phyloP scores from a whole-genome alignment of 2,113 vertebrate species.

The Rousettus leschenaultii region DNA sequence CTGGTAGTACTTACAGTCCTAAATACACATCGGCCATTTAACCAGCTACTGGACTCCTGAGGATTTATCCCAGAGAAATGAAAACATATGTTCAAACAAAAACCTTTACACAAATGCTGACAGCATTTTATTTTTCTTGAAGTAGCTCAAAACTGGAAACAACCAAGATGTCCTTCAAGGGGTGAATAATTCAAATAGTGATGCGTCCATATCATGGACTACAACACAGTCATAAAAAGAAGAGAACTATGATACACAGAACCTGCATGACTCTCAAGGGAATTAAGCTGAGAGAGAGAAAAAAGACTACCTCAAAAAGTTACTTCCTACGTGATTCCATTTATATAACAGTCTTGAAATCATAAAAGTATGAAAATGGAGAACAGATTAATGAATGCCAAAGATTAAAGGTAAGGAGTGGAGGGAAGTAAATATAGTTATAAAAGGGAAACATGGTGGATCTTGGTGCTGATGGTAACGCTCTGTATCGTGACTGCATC shows the following conservation, averaged over 20 bases:
- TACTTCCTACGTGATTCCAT: not conserved
- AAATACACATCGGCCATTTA: not conserved
- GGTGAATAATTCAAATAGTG: not conserved
- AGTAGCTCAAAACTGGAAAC: not conserved
- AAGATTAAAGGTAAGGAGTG: not conserved
- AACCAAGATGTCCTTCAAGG: not conserved
- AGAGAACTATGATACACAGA: not conserved
- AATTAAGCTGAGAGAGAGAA: not conserved
- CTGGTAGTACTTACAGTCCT: not conserved
- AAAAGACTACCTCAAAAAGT: not conserved
- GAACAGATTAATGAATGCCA: not conserved
- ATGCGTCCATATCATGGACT: not conserved
- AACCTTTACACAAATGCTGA: not conserved
- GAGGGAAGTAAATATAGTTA: not conserved
- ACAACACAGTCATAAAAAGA: not conserved
- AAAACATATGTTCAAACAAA: not conserved
- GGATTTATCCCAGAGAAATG: not conserved
- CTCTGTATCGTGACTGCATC: not conserved
- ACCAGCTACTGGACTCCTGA: not conserved
- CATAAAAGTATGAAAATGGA: not conserved
- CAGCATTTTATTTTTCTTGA: not conserved
- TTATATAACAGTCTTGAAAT: not conserved
- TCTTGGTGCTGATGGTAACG: not conserved
- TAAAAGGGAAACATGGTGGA: not conserved
- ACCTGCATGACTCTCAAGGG: not conserved